These are phyloP conservation scores for Drepana falcataria DNA, from an alignment of 2,888 invertebrate species.

Conservation along the genomic window DNA sequence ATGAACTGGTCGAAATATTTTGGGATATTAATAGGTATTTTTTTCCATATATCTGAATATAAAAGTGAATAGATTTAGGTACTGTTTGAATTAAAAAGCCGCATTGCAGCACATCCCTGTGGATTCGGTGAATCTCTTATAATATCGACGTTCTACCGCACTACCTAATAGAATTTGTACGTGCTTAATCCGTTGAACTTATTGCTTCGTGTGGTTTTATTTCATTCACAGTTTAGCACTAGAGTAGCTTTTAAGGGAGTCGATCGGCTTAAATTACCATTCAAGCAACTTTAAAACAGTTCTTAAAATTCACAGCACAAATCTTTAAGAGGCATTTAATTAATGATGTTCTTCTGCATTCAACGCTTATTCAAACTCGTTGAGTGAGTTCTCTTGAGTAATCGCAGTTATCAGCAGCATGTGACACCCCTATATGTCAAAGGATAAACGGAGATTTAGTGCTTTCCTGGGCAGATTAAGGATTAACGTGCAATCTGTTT, in stretches of 20 bases:
- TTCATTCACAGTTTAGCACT: constrained; percentile 7
- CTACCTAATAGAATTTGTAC: constrained; percentile 4
- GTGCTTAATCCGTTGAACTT: constrained; percentile 18
- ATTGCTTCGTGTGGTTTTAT: constrained; percentile 17
- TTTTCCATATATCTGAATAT: constrained; percentile 7
- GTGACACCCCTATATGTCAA: constrained; percentile 26
- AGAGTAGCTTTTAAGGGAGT: neutral
- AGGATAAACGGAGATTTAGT: constrained; percentile 22
- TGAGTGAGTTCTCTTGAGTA: constrained; percentile 17
- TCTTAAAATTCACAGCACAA: too few species aligned
- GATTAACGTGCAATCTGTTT: too few species aligned
- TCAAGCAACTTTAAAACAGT: too few species aligned
- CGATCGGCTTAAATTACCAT: neutral
- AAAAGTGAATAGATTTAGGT: constrained; percentile 16
- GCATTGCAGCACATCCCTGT: constrained; percentile 35
- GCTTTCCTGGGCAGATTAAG: too few species aligned
- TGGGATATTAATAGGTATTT: constrained; percentile 7
- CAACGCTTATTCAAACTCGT: neutral
- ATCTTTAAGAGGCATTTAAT: too few species aligned
- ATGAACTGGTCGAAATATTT: too few species aligned
- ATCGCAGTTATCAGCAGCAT: constrained; percentile 22
- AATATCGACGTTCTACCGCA: constrained; percentile 10
- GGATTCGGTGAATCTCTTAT: constrained; percentile 23
- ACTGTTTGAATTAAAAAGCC: constrained; percentile 36
- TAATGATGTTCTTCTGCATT: too few species aligned